Evolutionary conservation across 2,797 vertebrate genomes (phyloP).

Genomic region (Simalia tracyae): DNA sequence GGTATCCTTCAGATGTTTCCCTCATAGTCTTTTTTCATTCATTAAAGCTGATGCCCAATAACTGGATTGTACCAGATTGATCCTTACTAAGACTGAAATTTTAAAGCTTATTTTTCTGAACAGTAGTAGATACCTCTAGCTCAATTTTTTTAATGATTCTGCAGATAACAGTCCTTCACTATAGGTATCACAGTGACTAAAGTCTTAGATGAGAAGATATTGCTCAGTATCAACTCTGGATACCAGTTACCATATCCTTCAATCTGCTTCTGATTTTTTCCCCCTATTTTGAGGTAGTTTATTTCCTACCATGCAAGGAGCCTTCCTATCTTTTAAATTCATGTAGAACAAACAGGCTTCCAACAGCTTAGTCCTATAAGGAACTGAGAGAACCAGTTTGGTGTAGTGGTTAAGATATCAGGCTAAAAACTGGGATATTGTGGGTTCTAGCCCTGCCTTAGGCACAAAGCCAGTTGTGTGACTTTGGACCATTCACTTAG

Average conservation of each 20-base stretch:
- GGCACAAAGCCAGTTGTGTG: not conserved
- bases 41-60: not conserved
- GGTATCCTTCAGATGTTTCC: not conserved
- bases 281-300: not conserved
- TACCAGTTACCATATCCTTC: not conserved
- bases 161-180: not conserved
- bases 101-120: not conserved
- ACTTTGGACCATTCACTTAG: not conserved
- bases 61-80: not conserved
- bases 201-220: not conserved
- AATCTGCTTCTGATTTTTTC: not conserved
- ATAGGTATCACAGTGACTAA: not conserved
- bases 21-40: not conserved
- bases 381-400: not conserved
- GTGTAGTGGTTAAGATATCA: not conserved
- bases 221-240: not conserved
- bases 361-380: not conserved
- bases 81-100: not conserved
- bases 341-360: not conserved
- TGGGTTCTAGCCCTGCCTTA: not conserved
- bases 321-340: not conserved
- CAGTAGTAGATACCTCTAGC: not conserved
- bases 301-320: not conserved
- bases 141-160: not conserved
- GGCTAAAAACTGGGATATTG: not conserved